These are phyloP conservation scores for Noctua janthina DNA, from an alignment of 2,888 invertebrate species.

Conservation along the genomic window DNA sequence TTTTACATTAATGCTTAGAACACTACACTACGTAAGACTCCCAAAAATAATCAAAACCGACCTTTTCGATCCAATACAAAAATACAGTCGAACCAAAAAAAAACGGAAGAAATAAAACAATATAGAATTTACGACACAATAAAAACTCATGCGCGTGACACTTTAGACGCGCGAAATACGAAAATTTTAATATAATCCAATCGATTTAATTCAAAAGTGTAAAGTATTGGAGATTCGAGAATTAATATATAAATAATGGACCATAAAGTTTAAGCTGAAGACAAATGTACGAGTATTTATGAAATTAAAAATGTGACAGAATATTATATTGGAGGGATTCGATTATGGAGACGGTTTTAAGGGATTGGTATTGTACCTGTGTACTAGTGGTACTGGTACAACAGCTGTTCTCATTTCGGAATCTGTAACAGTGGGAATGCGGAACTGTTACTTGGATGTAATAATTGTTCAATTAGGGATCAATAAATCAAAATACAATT, in stretches of 20 bases:
- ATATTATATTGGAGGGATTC: conserved; percentile 41
- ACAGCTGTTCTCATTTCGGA: conserved; percentile 18
- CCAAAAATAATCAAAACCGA: conserved; percentile 23
- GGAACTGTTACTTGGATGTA: background rate
- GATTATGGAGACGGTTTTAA: conserved; percentile 35
- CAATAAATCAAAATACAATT: background rate
- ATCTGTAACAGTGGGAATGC: background rate
- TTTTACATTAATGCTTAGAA: background rate
- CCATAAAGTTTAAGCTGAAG: conserved; percentile 61
- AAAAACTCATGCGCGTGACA: conserved; percentile 62
- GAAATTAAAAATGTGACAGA: conserved; percentile 61
- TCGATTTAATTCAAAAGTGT: conserved; percentile 62
- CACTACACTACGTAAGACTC: conserved; percentile 35
- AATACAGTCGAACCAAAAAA: conserved; percentile 41
- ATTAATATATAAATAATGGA: conserved; percentile 61
- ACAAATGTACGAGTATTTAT: conserved; percentile 60
- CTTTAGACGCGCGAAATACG: conserved; percentile 49
- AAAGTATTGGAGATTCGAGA: conserved; percentile 57
- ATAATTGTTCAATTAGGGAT: background rate
- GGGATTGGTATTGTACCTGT: background rate
- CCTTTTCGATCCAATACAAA: conserved; percentile 46
- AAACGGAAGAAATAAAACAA: conserved; percentile 57
- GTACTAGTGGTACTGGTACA: background rate
- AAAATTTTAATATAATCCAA: conserved; percentile 62
- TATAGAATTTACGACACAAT: conserved; percentile 52